A percentile compares a stretch with the other conserved stretches of the same genome.
phyloP scores from a whole-genome alignment of 2,113 vertebrate species.

The Apteryx mantelli region DNA sequence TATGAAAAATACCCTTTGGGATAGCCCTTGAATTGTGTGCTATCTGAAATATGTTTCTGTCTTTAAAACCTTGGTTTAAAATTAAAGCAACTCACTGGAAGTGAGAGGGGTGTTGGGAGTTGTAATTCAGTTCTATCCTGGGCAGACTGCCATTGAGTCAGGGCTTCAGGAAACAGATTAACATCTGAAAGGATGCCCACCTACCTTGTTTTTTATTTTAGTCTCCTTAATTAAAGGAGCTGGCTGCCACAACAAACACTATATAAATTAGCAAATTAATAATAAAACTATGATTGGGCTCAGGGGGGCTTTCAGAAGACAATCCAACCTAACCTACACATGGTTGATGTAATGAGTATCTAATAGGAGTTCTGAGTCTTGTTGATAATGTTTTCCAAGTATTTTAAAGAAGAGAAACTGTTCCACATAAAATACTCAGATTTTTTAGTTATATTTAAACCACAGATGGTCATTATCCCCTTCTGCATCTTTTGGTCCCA shows the following conservation, averaged over 20 bases:
- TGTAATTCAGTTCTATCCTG: constrained; percentile 39
- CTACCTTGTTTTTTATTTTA: constrained; percentile 31
- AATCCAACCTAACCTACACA: not conserved
- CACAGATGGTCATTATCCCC: not conserved
- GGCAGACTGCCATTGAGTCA: constrained; percentile 43
- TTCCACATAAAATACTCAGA: not conserved
- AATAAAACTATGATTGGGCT: constrained; percentile 13
- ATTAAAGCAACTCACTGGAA: constrained; percentile 37
- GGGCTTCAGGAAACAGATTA: constrained; percentile 39
- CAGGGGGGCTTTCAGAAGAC: not conserved
- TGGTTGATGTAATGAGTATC: not conserved
- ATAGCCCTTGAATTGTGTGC: not conserved
- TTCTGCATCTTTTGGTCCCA: not conserved
- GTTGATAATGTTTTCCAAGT: not conserved
- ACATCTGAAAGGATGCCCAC: constrained; percentile 7
- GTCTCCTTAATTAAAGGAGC: constrained; percentile 31
- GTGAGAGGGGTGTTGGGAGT: constrained; percentile 3
- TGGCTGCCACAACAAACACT: not conserved
- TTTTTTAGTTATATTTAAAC: not conserved
- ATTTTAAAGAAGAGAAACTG: not conserved
- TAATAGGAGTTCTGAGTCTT: not conserved
- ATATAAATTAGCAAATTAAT: constrained; percentile 24
- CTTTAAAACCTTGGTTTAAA: constrained; percentile 27
- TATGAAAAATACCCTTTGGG: not conserved
- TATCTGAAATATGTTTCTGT: constrained; percentile 19